Evolutionary conservation across 1,140 invertebrate species (phyloP), one percentile per base, ranked within the genome.

Genomic region (Lithobius niger): DNA sequence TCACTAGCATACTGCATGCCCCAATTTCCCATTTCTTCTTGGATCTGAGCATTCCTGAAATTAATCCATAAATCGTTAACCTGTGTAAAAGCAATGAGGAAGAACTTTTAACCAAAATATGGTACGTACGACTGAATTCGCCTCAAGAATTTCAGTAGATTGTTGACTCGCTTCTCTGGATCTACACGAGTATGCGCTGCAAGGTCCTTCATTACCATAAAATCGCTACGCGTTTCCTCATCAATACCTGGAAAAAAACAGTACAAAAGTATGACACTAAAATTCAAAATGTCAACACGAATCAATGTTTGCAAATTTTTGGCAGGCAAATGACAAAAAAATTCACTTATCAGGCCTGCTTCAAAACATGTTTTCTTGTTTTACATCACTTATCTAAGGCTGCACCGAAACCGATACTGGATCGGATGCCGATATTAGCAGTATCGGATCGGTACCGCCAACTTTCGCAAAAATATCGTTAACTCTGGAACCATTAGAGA

Each of bases 111-210:
- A 21, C 19, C 22, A 36, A 36, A 36, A 36, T 36, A 36, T 36
- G 10, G 31, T 36, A 36, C 31, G 10, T 47, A 47, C 44, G 10
- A 16, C 24, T 55, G 3, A 2, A 55, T 36, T 24, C 47, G 3
- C 16, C 36, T 49, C 54, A 55, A 57, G 48, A 68, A 68, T 2
- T 40, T 52, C 0, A 15, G 21, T 16, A 70, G 25, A 3, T 54
- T 44, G n/a, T 57, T 22, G n/a, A 67, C 58, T 16, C 66, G 51
- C 36, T 70, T 66, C 16, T 62, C 63, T 10, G 76, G 75, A 3
- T 64, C 66, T 10, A 76, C 68, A 18, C 73, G 60, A 3, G 71
- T 71, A 51, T 72, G 68, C 1, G 49, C 54, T 10, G 54, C 57
- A 16, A 70, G 49, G 36, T 61, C 65, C 44, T 59, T 58, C 68